Conservation (phyloP, 2,113 vertebrate genomes). For the Gymnocephalus cernua region DNA sequence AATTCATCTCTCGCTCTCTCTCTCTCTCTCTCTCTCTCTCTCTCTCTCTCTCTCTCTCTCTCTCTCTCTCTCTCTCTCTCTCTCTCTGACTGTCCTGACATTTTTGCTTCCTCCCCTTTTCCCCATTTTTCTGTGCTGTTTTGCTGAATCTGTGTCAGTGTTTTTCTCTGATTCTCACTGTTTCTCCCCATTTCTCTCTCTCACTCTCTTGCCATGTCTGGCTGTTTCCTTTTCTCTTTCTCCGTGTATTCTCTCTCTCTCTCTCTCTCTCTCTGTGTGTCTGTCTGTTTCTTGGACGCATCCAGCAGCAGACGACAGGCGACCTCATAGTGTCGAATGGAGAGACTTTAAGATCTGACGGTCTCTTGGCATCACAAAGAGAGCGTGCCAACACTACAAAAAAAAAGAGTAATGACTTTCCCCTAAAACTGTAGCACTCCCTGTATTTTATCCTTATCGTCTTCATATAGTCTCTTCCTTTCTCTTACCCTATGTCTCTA, state of each 20-base stretch:
- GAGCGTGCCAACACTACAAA: slow-evolving; percentile 46
- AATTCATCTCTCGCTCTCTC: slow-evolving; percentile 34
- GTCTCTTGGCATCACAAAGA: slow-evolving; percentile 62
- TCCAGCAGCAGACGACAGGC: slow-evolving; percentile 72
- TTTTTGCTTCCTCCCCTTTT: slow-evolving; percentile 12
- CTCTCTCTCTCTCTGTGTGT: slow-evolving; percentile 20
- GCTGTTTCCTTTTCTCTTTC: slow-evolving; percentile 22
- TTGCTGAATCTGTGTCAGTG: slow-evolving; percentile 37
- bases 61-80: slow-evolving; percentile 8
- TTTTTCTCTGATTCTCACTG: slow-evolving; percentile 45
- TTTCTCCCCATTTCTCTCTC: slow-evolving; percentile 49
- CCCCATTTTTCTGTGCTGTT: slow-evolving; percentile 5
- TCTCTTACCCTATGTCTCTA: slow-evolving; percentile 2
- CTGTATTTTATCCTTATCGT: not conserved
- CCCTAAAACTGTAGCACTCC: slow-evolving; percentile 28
- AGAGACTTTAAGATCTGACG: slow-evolving; percentile 80
- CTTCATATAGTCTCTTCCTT: slow-evolving; percentile 1
- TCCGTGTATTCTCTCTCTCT: slow-evolving; percentile 35
- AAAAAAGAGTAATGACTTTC: slow-evolving; percentile 70
- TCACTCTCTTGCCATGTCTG: slow-evolving; percentile 25
- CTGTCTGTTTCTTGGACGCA: slow-evolving; percentile 37
- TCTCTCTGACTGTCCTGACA: slow-evolving; percentile 3
- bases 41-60: slow-evolving; percentile 50
- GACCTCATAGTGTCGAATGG: slow-evolving; percentile 75
- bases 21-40: slow-evolving; percentile 5